Percentiles rank a stretch among this genome's conserved stretches.
These are phyloP conservation scores for Campoletis sonorensis DNA, from an alignment of 1,140 invertebrate species.

Conservation along the genomic window DNA sequence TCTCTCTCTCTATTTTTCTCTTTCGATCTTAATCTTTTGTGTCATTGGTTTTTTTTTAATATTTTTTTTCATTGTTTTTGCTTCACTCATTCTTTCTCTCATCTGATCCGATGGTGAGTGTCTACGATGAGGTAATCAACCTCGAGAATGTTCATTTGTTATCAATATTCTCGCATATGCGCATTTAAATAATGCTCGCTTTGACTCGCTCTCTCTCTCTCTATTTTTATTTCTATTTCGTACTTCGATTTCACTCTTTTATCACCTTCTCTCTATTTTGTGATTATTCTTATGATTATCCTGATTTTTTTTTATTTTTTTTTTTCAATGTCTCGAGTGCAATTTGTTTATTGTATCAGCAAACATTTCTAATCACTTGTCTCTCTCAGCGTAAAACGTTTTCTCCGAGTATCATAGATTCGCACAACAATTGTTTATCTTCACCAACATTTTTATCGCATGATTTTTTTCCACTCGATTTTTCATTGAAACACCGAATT, in stretches of 20 bases:
- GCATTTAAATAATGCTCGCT: not conserved
- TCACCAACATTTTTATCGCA: constrained; percentile 3
- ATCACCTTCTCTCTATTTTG: too few species aligned
- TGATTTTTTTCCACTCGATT: not conserved
- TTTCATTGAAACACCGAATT: not conserved
- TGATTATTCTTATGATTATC: not conserved
- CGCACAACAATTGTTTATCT: not conserved
- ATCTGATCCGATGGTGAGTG: constrained; percentile 45
- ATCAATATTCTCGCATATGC: constrained; percentile 3
- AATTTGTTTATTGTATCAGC: not conserved
- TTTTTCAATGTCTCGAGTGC: not conserved
- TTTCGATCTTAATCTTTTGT: constrained; percentile 35
- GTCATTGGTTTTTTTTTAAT: too few species aligned
- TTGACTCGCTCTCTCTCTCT: too few species aligned
- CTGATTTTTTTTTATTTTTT: too few species aligned
- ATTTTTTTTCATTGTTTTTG: constrained; percentile 10
- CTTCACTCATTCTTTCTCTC: constrained; percentile 43
- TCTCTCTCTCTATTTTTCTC: too few species aligned
- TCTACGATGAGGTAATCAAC: not conserved
- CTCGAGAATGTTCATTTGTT: not conserved
- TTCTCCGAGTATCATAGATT: not conserved
- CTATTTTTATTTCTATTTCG: too few species aligned
- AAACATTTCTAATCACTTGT: not conserved
- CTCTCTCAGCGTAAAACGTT: not conserved
- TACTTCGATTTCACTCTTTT: too few species aligned